Percentiles rank a stretch among this genome's conserved stretches.
Conservation (phyloP, 2,888 invertebrate species). For the Sarcophaga subvicina region DNA sequence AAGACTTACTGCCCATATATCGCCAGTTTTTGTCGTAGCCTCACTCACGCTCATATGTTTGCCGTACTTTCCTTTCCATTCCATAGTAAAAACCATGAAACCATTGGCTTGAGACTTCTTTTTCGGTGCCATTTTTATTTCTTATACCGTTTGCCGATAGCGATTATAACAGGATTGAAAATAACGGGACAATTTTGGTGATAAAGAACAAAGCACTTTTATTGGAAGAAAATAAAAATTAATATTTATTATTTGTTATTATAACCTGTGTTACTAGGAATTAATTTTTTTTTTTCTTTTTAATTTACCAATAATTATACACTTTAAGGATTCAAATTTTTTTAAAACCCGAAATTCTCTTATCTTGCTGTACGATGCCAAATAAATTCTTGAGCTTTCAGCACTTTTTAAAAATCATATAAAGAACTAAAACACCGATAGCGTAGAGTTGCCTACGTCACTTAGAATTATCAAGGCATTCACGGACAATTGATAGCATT, state of each 20-base stretch:
- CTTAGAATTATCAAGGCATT: too few relatives aligned
- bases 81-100: conserved; percentile 76
- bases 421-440: too few relatives aligned
- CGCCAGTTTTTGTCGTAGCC: conserved; percentile 74
- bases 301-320: not conserved
- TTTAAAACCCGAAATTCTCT: not conserved
- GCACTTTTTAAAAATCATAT: too few relatives aligned
- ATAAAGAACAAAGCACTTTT: conserved; percentile 22
- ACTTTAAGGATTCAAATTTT: not conserved
- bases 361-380: too few relatives aligned
- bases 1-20: conserved; percentile 75
- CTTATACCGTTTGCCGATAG: not conserved
- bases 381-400: too few relatives aligned
- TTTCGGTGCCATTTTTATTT: conserved; percentile 75
- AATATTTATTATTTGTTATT: too few relatives aligned
- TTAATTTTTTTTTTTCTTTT: too few relatives aligned
- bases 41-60: conserved; percentile 65
- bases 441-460: too few relatives aligned
- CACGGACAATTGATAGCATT: too few relatives aligned
- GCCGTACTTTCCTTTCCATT: conserved; percentile 74
- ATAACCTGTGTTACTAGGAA: too few relatives aligned
- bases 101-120: conserved; percentile 71
- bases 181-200: conserved; percentile 6
- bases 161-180: conserved; percentile 10
- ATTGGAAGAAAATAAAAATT: not conserved